Conservation (phyloP, 1,140 invertebrate genomes). For the Neotoxoptera formosana region DNA sequence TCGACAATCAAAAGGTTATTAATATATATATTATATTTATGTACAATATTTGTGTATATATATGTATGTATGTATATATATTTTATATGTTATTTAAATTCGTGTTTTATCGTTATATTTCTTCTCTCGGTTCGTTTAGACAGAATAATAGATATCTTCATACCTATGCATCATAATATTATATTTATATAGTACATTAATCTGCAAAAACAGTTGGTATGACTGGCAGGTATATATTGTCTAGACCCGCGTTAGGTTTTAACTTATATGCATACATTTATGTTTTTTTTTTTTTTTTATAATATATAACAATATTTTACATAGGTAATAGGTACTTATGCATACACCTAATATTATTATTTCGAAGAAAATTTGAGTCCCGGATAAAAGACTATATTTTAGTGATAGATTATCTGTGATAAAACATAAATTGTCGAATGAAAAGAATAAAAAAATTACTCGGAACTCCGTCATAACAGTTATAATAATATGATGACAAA, state of each 20-base stretch:
- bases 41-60: not conserved
- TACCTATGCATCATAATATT: not conserved
- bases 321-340: not conserved
- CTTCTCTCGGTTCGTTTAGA: not conserved
- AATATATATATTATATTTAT: not conserved
- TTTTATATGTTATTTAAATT: too few species aligned
- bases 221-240: not conserved
- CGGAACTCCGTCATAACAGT: not conserved
- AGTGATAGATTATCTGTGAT: constrained; percentile 57
- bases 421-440: constrained; percentile 34
- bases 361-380: not conserved
- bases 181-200: not conserved
- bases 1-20: constrained; percentile 50
- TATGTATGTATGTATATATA: not conserved
- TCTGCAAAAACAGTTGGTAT: not conserved
- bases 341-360: not conserved
- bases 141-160: not conserved
- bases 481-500: not conserved
- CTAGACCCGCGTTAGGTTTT: constrained; percentile 3
- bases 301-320: not conserved
- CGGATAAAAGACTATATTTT: constrained; percentile 37
- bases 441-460: not conserved
- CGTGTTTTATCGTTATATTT: not conserved
- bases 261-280: not conserved
- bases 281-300: too few species aligned